phyloP scores from a whole-genome alignment of 2,113 vertebrate species.

The Tauraco erythrolophus region DNA sequence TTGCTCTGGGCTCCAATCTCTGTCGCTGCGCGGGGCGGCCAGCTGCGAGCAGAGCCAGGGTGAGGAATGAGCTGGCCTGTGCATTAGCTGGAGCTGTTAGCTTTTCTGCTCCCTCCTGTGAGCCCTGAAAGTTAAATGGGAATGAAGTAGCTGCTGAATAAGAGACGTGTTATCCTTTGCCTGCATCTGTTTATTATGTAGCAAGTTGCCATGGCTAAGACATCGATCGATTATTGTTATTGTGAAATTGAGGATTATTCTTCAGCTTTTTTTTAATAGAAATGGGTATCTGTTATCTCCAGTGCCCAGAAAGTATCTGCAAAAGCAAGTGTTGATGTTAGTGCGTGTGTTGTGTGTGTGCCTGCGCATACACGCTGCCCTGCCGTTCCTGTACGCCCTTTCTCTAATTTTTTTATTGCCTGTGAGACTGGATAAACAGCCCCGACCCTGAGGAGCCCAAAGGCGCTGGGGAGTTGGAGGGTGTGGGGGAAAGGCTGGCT shows the following conservation, averaged over 20 bases:
- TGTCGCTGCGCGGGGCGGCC: not conserved
- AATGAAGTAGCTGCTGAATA: not conserved
- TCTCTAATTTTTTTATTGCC: not conserved
- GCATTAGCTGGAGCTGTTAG: slow-evolving; percentile 11
- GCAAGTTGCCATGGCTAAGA: not conserved
- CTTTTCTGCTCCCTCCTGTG: slow-evolving; percentile 12
- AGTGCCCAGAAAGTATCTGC: not conserved
- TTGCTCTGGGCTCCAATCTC: not conserved
- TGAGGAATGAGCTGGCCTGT: slow-evolving; percentile 1
- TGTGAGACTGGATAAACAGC: not conserved
- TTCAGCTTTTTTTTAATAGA: not conserved
- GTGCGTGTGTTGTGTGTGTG: not conserved
- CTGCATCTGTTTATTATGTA: not conserved
- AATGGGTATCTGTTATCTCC: not conserved
- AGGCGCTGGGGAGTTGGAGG: not conserved
- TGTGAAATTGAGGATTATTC: not conserved
- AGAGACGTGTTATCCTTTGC: not conserved
- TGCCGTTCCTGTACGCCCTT: not conserved
- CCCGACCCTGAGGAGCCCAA: not conserved
- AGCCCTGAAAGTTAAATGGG: slow-evolving; percentile 29
- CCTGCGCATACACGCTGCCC: not conserved
- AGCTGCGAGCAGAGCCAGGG: not conserved
- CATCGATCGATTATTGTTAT: not conserved
- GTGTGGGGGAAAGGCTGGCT: not conserved
- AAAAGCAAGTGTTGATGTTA: not conserved